A percentile compares a stretch with the other conserved stretches of the same genome.
phyloP scores from a whole-genome alignment of 2,797 vertebrate genomes.

The Darevskia nairensis region DNA sequence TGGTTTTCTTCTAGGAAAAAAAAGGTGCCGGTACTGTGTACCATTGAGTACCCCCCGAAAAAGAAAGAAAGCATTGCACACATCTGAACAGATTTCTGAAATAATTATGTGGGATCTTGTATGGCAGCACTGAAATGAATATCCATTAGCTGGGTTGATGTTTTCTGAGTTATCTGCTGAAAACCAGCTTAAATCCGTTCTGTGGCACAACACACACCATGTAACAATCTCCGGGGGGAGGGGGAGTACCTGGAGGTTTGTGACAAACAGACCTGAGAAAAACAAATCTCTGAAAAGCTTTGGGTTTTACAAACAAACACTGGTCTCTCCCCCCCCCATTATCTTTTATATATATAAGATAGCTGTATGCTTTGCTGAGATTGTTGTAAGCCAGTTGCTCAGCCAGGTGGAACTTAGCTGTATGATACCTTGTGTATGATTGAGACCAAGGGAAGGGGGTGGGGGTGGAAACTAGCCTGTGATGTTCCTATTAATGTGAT shows the following conservation, averaged over 20 bases:
- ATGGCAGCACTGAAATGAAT: slow-evolving; percentile 28
- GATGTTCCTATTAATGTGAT: not conserved
- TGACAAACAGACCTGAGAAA: slow-evolving; percentile 47
- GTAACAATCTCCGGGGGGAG: slow-evolving; percentile 3
- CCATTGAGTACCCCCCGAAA: not conserved
- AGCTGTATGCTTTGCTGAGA: slow-evolving; percentile 52
- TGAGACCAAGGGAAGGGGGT: not conserved
- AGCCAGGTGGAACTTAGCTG: slow-evolving; percentile 38
- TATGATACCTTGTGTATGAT: not conserved
- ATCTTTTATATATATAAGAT: not conserved
- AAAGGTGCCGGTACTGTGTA: too few relatives aligned
- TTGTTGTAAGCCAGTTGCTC: slow-evolving; percentile 56
- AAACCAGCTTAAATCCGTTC: slow-evolving; percentile 19
- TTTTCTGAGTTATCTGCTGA: slow-evolving; percentile 46
- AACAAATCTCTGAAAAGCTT: slow-evolving; percentile 63
- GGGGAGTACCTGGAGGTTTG: not conserved
- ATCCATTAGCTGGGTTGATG: not conserved
- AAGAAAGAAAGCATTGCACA: not conserved
- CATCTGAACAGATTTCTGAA: not conserved
- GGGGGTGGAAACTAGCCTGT: not conserved
- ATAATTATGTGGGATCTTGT: not conserved
- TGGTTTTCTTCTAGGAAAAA: too few relatives aligned
- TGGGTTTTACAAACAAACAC: slow-evolving; percentile 55
- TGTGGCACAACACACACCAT: slow-evolving; percentile 23
- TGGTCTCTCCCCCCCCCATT: not conserved